Evolutionary conservation across 2,797 vertebrate genomes (phyloP).

Genomic region (Anabacerthia variegaticeps): DNA sequence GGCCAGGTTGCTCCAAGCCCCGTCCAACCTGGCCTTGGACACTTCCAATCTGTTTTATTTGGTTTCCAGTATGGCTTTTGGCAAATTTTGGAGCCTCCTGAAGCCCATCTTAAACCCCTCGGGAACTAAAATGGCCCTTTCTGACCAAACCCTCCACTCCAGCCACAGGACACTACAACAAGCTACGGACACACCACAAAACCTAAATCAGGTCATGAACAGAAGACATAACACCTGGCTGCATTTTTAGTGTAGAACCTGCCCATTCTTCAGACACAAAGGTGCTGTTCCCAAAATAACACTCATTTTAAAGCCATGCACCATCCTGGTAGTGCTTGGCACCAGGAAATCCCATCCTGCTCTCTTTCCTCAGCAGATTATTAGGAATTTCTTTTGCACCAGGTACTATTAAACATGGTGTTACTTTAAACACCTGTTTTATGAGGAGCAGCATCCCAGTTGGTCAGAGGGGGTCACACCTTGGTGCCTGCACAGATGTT

Average conservation of each 20-base stretch:
- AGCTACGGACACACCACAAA: not conserved
- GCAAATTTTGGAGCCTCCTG: not conserved
- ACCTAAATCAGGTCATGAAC: not conserved
- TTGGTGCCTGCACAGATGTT: not conserved
- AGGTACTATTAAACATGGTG: not conserved
- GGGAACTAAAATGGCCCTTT: not conserved
- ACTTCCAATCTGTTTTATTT: not conserved
- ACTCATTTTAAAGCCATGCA: not conserved
- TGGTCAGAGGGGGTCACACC: not conserved
- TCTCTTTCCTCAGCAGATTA: not conserved
- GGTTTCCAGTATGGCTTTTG: not conserved
- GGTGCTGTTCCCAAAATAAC: not conserved
- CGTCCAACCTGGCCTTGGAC: fast-evolving
- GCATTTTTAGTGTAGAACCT: not conserved
- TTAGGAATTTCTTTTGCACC: not conserved
- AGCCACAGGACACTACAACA: not conserved
- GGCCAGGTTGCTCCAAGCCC: not conserved
- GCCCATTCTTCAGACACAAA: not conserved
- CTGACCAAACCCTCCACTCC: not conserved
- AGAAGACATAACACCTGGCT: not conserved
- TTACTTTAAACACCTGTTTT: not conserved
- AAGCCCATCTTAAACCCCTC: not conserved
- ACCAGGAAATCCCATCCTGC: not conserved
- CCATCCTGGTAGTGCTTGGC: not conserved
- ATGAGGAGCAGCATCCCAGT: not conserved